Conservation (phyloP, 2,113 vertebrate species). For the Muntiacus reevesi region DNA sequence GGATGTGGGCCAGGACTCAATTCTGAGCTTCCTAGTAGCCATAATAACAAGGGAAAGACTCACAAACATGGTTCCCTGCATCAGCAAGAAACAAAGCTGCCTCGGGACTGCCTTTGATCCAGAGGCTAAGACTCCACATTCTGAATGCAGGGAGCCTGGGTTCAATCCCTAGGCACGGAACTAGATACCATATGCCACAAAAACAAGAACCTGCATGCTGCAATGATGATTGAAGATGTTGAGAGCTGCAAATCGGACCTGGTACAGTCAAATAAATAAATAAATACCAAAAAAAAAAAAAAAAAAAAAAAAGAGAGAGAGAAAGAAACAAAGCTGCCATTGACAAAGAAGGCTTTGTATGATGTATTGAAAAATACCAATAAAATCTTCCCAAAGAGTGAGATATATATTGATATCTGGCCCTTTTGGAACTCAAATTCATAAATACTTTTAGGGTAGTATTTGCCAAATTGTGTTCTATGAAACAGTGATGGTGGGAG, state of each 20-base stretch:
- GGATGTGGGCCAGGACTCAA: neutral
- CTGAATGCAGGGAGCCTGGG: neutral
- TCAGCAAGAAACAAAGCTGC: neutral
- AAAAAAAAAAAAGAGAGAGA: neutral
- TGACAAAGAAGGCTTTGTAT: neutral
- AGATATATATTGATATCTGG: neutral
- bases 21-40: neutral
- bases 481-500: neutral
- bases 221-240: neutral
- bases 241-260: neutral
- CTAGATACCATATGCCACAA: neutral
- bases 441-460: neutral
- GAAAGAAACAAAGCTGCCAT: neutral
- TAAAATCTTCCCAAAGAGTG: neutral
- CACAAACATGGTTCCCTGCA: neutral
- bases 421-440: neutral
- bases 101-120: neutral
- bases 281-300: neutral
- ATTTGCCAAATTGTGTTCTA: neutral
- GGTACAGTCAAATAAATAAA: neutral
- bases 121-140: neutral
- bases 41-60: neutral
- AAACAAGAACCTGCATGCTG: neutral
- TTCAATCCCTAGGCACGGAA: neutral
- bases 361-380: neutral